Base-by-base conservation (phyloP, 30 jellyfish, hydroid and myxozoan species). In the Catostylus mosaicus region DNA sequence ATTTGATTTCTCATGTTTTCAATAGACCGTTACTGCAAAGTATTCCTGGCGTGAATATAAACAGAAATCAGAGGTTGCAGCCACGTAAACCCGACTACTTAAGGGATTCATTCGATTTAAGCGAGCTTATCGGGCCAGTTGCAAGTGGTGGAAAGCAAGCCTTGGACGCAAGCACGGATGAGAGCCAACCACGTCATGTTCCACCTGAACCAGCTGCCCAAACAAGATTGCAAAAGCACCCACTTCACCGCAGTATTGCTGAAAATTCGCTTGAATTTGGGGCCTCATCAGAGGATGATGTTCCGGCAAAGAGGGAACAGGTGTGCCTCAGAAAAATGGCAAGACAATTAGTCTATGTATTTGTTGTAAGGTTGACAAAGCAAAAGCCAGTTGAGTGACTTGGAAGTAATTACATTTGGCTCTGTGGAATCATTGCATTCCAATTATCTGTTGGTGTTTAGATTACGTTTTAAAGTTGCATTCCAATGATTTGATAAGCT, bases 31-130 rank as follows among this genome's bases (percentile, higher is more conserved):
- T 40, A 40, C 5, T 59, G 71, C 71, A 59, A 23, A 59, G 10
- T 3, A 23, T 59, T 19, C 46, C 30, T 47, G 37, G n/a, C 19
- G n/a, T n/a, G n/a, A n/a, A 8, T 37, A 37, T 59, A 51, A 20
- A 62, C 63, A 52, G 67, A n/a, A 69, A 67, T 14, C 75, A n/a
- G 27, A 82, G 92, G 61, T 76, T 75, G 51, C 29, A 32, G 71
- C 92, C 92, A 2, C 73, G 92, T 16, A 82, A 82, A 22, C 92
- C 92, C 0, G 92, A 70, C 29, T 82, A 82, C 64, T 60, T 82
- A 19, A 50, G 86, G 12, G 81, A 69, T 18, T 82, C 92, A 9
- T 82, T 43, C 67, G 92, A 82, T 60, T 63, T 82, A 29, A 72
- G 35, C 29, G 57, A 35, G 40, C 59, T 68, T 47, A 64, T 81